Evolutionary conservation across 2,888 invertebrate species (phyloP), one percentile per base, ranked within the genome.

Genomic region (Cerastoderma edule): DNA sequence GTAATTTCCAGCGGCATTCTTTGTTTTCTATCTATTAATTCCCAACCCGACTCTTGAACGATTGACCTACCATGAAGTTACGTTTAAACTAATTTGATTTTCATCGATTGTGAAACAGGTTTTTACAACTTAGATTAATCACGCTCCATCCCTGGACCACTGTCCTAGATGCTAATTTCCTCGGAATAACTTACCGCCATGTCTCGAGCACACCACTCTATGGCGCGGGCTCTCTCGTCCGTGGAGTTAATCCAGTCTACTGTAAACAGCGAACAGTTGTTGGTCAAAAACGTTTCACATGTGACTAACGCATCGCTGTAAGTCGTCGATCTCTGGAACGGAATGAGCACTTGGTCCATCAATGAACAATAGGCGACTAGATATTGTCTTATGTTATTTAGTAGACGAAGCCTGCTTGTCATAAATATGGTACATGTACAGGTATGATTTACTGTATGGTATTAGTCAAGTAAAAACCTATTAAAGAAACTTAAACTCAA

Each of bases 191-290:
- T 57, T 57, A 57, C 57, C 30, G 33, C 57, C 57, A 57, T 57
- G 24, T 60, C 60, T 24, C 39, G 35, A 22, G 60, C 60, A 24
- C 60, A 60, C 60, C 60, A 60, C 4, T 60, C 39, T 5, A 60
- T 22, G 0, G 24, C 33, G 4, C 60, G n/a, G 16, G 24, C 22
- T 27, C 39, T 5, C n/a, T 60, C 60, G 27, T 39, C 24, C 0
- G 60, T 39, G 19, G 13, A 27, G 13, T 35, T 39, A 1, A 60
- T 60, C 60, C 60, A 60, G 24, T 35, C 39, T 39, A 60, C 35
- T 10, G 24, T 60, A 24, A 24, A 60, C 22, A 60, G 33, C 16
- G 60, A 3, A 24, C 60, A 60, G 24, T 60, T 39, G n/a, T 1
- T 24, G 1, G 24, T 60, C 5, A 60, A 33, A 24, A 24, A 22